Conservation (phyloP, 2,113 vertebrate species). For the Sigmodon hispidus region DNA sequence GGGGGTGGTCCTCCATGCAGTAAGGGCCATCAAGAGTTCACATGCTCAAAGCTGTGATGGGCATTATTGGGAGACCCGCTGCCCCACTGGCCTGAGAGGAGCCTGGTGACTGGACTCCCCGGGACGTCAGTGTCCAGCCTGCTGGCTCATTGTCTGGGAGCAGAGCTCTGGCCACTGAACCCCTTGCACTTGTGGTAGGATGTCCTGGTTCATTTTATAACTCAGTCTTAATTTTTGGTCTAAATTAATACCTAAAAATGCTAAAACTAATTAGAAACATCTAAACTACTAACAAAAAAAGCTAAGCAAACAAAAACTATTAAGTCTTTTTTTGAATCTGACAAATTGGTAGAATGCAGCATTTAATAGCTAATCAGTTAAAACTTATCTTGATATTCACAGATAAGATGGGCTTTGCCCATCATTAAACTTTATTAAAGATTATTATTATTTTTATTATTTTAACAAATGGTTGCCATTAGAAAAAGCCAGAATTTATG, state of each 20-base stretch:
- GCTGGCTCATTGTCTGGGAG: neutral
- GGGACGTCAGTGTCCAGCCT: neutral
- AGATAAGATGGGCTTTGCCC: neutral
- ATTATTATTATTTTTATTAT: neutral
- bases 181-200: neutral
- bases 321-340: neutral
- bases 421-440: neutral
- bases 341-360: neutral
- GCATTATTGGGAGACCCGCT: neutral
- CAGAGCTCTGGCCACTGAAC: too few relatives aligned
- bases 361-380: neutral
- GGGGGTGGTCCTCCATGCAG: neutral
- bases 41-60: neutral
- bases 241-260: neutral
- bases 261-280: neutral
- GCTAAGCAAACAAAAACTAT: neutral
- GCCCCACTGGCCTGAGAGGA: neutral
- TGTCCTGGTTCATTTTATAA: neutral
- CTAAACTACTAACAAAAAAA: neutral
- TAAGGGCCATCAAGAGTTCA: neutral
- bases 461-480: too few relatives aligned
- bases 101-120: neutral
- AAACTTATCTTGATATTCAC: neutral
- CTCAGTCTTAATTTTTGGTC: neutral
- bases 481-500: neutral